Evolutionary conservation across 2,113 vertebrate species (phyloP).

Genomic region (Aegotheles bennettii): DNA sequence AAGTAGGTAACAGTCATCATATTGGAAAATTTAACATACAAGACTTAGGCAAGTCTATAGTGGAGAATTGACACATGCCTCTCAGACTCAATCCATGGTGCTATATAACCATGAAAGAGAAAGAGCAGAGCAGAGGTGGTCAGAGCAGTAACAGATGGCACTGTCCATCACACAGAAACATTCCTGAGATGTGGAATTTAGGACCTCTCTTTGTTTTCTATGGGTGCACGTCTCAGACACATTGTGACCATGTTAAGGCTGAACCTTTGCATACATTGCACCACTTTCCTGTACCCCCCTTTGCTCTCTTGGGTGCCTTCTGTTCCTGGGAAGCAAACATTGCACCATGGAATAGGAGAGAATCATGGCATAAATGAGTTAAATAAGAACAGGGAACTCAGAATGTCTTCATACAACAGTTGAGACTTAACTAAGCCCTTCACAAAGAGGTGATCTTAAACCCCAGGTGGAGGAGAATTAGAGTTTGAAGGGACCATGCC

Average conservation of each 20-base stretch:
- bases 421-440: not conserved
- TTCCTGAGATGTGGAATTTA: not conserved
- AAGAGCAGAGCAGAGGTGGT: not conserved
- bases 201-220: not conserved
- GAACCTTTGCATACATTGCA: no score
- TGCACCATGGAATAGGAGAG: not conserved
- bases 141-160: not conserved
- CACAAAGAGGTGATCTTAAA: not conserved
- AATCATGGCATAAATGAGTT: fast-evolving
- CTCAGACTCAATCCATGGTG: not conserved
- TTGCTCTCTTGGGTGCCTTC: not conserved
- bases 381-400: not conserved
- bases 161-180: not conserved
- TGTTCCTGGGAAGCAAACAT: fast-evolving
- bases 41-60: not conserved
- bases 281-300: not conserved
- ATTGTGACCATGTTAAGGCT: not conserved
- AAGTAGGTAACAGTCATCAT: not conserved
- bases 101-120: not conserved
- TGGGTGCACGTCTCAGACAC: fast-evolving
- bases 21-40: not conserved
- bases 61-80: fast-evolving
- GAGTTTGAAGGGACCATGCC: not conserved
- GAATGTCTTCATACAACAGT: not conserved
- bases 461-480: fast-evolving